Base-by-base conservation (phyloP, 2,888 invertebrate genomes). In the Cacoxenus indagator region DNA sequence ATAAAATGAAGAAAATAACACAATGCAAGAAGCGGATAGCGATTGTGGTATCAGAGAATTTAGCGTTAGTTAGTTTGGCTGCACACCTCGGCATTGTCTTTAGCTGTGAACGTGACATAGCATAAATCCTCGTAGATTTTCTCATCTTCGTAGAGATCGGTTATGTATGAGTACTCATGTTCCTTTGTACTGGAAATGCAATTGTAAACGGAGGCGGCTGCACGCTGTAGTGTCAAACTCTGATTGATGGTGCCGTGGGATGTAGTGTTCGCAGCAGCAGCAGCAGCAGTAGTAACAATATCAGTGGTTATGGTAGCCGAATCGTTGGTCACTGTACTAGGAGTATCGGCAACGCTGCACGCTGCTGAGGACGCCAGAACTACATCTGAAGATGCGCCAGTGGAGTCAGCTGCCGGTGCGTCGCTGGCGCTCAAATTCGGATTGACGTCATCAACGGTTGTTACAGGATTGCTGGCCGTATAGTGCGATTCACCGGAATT, bases 71-170 rank as follows among this genome's bases (percentile, higher is more conserved):
- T 8, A 37, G 37, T 11, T 37, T 37, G 14, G 14, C 37, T 67
- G 82, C 83, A 83, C 87, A 93, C 93, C 93, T 93, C 93, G 76
- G 92, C 91, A 76, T 83, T 80, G 45, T 90, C 89, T 76, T 90
- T 89, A 78, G 92, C 91, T 76, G 93, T 91, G 89, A 95, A 93
- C 86, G 94, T 94, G 86, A 95, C 94, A 88, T 94, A 95, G 91
- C 95, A 95, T 79, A 96, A 91, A 89, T 95, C 95, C 89, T 95
- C 95, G 88, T 96, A 96, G 84, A 95, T 93, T 89, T 94, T 94
- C 87, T 95, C 94, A 81, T 94, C 94, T 76, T 92, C 87, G 72
- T 86, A 86, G 76, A 87, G 84, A 69, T 86, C 86, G 70, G 82
- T 84, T 70, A 87, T 81, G 73, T 87, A 88, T 61, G 85, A 84